Percentiles rank a stretch among this genome's conserved stretches.
These are phyloP conservation scores for Anas acuta DNA, from an alignment of 2,797 vertebrate species.

Conservation along the genomic window DNA sequence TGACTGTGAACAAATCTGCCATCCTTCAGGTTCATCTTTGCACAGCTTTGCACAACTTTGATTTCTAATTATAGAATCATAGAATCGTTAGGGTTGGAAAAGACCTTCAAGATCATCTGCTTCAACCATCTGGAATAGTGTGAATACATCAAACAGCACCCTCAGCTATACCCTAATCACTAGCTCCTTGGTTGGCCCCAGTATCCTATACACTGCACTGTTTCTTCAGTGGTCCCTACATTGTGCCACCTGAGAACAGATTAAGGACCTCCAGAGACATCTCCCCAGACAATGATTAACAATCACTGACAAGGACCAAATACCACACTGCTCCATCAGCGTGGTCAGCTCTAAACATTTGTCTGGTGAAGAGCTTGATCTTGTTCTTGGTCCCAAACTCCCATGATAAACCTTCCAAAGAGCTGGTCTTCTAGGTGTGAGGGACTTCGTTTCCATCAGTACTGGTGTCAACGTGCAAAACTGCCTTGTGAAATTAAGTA, in stretches of 20 bases:
- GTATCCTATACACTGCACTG: neutral
- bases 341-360: neutral
- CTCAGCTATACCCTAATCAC: neutral
- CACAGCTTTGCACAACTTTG: neutral
- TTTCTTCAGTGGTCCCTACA: neutral
- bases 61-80: neutral
- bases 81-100: too few relatives aligned
- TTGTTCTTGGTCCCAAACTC: neutral
- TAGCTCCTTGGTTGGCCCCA: neutral
- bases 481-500: neutral
- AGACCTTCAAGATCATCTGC: too few relatives aligned
- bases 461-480: fast-evolving
- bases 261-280: neutral
- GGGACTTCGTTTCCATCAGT: neutral
- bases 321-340: neutral
- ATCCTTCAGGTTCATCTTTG: neutral
- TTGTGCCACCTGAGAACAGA: neutral
- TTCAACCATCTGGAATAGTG: neutral
- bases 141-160: neutral
- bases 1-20: neutral
- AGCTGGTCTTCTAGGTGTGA: neutral
- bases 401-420: neutral
- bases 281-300: neutral
- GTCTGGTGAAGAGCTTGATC: neutral
- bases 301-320: neutral